A percentile compares a stretch with the other conserved stretches of the same genome.
Conservation (phyloP, 2,888 invertebrate genomes). For the Apotomis turbidana region DNA sequence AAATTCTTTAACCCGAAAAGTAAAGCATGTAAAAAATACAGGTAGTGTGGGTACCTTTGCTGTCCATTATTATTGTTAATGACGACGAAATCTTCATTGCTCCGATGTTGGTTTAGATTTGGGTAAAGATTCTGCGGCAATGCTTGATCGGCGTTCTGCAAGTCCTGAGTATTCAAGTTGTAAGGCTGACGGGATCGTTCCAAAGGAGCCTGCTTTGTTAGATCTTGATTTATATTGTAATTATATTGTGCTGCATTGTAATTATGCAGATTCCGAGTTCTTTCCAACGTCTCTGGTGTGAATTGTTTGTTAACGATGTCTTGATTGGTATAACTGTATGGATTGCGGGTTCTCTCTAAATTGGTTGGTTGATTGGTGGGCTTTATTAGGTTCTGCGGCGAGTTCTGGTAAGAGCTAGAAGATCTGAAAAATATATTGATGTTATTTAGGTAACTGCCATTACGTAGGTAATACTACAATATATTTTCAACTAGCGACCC, state of each 20-base stretch:
- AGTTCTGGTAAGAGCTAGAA: background rate
- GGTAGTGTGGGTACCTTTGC: background rate
- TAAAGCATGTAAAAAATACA: background rate
- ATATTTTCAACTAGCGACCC: no score
- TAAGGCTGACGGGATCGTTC: conserved; percentile 17
- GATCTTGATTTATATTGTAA: no score
- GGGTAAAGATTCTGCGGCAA: conserved; percentile 22
- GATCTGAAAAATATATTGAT: background rate
- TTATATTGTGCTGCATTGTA: background rate
- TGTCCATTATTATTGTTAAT: background rate
- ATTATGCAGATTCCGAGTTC: conserved; percentile 7
- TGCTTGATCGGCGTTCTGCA: background rate
- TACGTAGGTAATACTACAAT: no score
- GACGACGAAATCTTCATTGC: conserved; percentile 13
- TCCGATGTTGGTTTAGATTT: conserved; percentile 14
- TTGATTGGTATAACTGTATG: conserved; percentile 14
- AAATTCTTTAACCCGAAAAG: no score
- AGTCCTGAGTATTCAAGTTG: conserved; percentile 4
- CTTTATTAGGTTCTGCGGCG: background rate
- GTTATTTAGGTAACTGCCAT: no score
- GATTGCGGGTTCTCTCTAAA: conserved; percentile 15
- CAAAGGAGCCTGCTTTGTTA: background rate
- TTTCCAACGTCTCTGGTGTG: conserved; percentile 10
- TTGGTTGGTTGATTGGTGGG: background rate
- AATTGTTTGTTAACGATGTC: background rate